These are phyloP conservation scores for Apis laboriosa DNA, from an alignment of 1,140 invertebrate genomes.

Conservation along the genomic window DNA sequence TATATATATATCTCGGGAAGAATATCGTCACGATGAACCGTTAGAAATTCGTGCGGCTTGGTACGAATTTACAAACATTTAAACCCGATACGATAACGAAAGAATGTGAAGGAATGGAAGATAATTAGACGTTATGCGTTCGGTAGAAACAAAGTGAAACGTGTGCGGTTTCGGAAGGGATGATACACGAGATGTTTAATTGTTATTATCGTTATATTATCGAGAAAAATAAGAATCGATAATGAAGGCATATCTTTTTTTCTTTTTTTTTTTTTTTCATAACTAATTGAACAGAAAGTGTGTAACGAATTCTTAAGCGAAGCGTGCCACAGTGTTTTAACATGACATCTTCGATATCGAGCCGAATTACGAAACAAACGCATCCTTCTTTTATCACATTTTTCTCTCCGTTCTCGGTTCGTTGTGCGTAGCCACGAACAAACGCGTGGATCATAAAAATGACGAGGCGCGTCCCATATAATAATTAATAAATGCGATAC, in stretches of 20 bases:
- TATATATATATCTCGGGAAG: too few relatives aligned
- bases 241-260: background rate
- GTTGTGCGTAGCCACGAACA: slow-evolving; percentile 20
- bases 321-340: background rate
- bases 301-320: slow-evolving; percentile 10
- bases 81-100: too few relatives aligned
- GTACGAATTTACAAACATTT: background rate
- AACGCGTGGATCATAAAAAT: slow-evolving; percentile 6
- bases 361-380: background rate
- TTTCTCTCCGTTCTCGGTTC: slow-evolving; percentile 37
- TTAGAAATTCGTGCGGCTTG: background rate
- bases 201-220: background rate
- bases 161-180: background rate
- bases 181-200: background rate
- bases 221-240: background rate
- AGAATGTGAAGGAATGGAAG: background rate
- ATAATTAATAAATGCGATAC: slow-evolving; percentile 14
- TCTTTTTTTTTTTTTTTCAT: background rate
- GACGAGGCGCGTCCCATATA: background rate
- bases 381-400: background rate
- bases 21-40: too few relatives aligned
- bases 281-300: background rate
- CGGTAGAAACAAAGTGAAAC: too few relatives aligned
- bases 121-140: too few relatives aligned
- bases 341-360: background rate